Percentiles rank a stretch among this genome's conserved stretches.
Conservation (phyloP, 2,113 vertebrate genomes). For the Nettapus auritus region DNA sequence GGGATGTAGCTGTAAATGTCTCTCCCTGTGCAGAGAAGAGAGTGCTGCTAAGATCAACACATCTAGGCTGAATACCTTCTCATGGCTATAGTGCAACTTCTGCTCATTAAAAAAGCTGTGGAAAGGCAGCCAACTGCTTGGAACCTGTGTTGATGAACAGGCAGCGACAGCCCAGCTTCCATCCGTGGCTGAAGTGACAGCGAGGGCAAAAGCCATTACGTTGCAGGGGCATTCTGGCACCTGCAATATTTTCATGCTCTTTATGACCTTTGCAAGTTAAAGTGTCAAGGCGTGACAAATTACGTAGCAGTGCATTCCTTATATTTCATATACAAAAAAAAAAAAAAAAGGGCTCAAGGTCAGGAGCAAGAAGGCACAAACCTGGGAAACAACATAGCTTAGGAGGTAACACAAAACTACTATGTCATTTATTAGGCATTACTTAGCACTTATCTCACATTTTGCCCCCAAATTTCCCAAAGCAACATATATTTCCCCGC, state of each 20-base stretch:
- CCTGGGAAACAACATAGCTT: constrained; percentile 51
- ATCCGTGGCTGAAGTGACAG: background rate
- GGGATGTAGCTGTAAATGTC: background rate
- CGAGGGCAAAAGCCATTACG: background rate
- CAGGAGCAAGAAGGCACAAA: constrained; percentile 66
- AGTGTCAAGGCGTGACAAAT: constrained; percentile 61
- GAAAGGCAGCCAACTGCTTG: background rate
- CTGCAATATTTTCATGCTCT: background rate
- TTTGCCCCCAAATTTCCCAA: constrained; percentile 43
- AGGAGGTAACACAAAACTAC: constrained; percentile 39
- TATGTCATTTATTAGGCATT: constrained; percentile 61
- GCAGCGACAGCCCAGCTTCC: constrained; percentile 2
- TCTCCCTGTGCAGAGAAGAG: background rate
- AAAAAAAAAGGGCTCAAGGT: constrained; percentile 38
- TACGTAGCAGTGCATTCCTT: constrained; percentile 61
- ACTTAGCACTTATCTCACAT: constrained; percentile 54
- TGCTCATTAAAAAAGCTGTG: background rate
- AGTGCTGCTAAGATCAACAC: background rate
- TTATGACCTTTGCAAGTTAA: constrained; percentile 36
- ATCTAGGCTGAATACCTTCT: background rate
- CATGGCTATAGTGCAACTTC: constrained; percentile 31
- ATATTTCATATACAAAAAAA: constrained; percentile 46
- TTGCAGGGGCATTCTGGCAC: background rate
- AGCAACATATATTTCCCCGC: constrained; percentile 26
- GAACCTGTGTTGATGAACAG: background rate